phyloP scores from a whole-genome alignment of 2,113 vertebrate genomes.

The Penelope pileata region DNA sequence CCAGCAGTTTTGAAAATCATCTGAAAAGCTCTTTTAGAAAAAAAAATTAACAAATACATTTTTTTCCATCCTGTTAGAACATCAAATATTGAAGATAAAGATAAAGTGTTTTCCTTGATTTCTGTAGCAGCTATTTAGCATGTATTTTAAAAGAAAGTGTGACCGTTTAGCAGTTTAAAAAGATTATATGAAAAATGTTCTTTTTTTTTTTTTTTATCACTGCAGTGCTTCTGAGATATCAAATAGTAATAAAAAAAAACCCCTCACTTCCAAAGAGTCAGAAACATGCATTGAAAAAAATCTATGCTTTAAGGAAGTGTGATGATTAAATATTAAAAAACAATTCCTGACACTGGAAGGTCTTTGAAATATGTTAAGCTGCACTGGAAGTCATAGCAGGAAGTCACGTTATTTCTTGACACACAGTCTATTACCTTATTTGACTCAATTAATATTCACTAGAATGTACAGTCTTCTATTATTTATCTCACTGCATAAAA shows the following conservation, averaged over 20 bases:
- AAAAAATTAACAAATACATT: background rate
- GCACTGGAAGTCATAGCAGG: slow-evolving; percentile 6
- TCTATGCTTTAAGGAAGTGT: background rate
- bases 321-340: slow-evolving; percentile 4
- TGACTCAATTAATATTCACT: slow-evolving; percentile 29
- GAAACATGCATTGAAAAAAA: background rate
- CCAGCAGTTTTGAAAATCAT: background rate
- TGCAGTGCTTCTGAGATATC: background rate
- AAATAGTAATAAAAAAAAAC: background rate
- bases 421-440: background rate
- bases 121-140: background rate
- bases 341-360: background rate
- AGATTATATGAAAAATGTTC: background rate
- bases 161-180: background rate
- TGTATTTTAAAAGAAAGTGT: background rate
- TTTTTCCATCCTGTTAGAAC: background rate
- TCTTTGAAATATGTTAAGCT: slow-evolving; percentile 6
- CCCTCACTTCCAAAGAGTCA: background rate
- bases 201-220: background rate
- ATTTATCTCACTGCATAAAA: background rate
- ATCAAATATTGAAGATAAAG: background rate
- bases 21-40: background rate
- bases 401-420: slow-evolving; percentile 18
- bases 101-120: background rate
- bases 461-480: slow-evolving; percentile 14